Conservation (phyloP, 2,113 vertebrate species). For the Oreocharis arfaki region DNA sequence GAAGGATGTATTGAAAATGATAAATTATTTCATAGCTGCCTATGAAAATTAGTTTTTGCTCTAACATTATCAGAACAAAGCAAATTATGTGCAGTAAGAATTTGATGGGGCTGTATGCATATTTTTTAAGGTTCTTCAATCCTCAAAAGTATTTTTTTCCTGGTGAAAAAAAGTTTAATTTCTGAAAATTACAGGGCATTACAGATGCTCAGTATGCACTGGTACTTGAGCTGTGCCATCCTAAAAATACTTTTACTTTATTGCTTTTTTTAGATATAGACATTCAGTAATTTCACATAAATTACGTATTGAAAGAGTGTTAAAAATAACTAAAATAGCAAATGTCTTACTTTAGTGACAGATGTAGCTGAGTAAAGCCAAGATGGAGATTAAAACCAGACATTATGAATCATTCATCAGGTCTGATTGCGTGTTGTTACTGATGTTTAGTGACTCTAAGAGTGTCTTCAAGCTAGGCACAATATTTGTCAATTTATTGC, state of each 20-base stretch:
- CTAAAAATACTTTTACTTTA: neutral
- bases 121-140: neutral
- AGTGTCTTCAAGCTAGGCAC: neutral
- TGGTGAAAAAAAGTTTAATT: neutral
- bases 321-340: constrained; percentile 20
- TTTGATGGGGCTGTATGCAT: neutral
- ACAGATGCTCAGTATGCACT: neutral
- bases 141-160: neutral
- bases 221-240: neutral
- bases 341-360: neutral
- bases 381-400: constrained; percentile 21
- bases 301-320: neutral
- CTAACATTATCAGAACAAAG: neutral
- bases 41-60: neutral
- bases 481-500: constrained; percentile 17
- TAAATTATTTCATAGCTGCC: neutral
- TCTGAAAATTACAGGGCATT: neutral
- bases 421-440: constrained; percentile 34
- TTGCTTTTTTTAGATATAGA: neutral
- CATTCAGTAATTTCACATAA: neutral
- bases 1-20: neutral
- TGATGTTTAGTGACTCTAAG: neutral
- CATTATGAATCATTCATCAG: constrained; percentile 31
- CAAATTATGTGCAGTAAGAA: neutral
- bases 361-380: constrained; percentile 8